A percentile compares a stretch with the other conserved stretches of the same genome.
phyloP scores from a whole-genome alignment of 2,797 vertebrate genomes.

The Bradypodion ventrale region DNA sequence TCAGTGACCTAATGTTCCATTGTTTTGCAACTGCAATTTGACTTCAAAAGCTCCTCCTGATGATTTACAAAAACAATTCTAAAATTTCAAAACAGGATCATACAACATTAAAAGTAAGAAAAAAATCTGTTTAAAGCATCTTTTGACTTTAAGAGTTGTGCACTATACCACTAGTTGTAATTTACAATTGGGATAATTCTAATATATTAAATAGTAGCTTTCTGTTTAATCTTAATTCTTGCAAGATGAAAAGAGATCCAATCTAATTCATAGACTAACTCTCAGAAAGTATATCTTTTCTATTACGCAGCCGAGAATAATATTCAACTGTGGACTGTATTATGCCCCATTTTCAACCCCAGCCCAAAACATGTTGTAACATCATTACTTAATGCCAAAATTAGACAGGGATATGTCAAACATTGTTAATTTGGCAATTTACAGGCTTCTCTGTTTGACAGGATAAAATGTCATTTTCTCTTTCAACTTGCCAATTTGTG shows the following conservation, averaged over 20 bases:
- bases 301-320: not conserved
- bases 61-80: not conserved
- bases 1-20: not conserved
- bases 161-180: not conserved
- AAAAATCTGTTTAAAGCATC: not conserved
- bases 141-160: not conserved
- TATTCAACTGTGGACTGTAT: not conserved
- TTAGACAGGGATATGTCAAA: conserved; percentile 22
- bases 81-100: not conserved
- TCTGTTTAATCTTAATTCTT: not conserved
- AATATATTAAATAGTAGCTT: not conserved
- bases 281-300: not conserved
- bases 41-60: not conserved
- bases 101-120: not conserved
- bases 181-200: not conserved
- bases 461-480: conserved; percentile 5
- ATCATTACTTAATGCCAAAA: conserved; percentile 18
- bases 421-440: conserved; percentile 17
- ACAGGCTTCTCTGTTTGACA: conserved; percentile 23
- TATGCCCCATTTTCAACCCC: conserved; percentile 1
- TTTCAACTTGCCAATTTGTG: conserved; percentile 14
- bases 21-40: not conserved
- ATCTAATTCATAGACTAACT: not conserved
- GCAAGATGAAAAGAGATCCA: not conserved
- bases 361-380: not conserved